Base-by-base conservation (phyloP, 2,888 invertebrate genomes). In the Nomada goodeniana region DNA sequence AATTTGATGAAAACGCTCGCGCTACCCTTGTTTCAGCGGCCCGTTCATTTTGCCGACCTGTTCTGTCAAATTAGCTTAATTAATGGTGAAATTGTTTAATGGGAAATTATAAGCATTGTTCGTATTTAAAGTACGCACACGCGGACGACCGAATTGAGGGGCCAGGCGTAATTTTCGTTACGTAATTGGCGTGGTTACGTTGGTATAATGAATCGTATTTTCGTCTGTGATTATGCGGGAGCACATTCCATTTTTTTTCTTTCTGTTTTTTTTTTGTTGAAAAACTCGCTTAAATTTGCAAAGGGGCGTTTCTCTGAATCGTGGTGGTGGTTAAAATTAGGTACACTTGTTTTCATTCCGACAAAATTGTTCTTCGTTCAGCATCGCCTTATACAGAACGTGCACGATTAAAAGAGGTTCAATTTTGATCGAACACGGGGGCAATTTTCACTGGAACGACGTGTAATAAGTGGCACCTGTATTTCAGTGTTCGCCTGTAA, bases 171-270 rank as follows among this genome's bases (percentile, higher is more conserved):
- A 53, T 47, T 44, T 59, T 64, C 64, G 55, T 42, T 36, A 57
- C 18, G 44, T 80, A 67, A 80, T 77, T 77, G 61, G 50, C 9
- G 18, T 36, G 77, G 78, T 80, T 68, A 72, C 50, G 3, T 2
- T 20, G 10, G 11, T 2, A 36, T 9, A 20, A 55, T 57, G 50
- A 47, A 57, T 71, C 52, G 10, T 59, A 59, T 42, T 50, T 67
- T 67, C 20, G 67, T 70, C 36, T 44, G 15, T 23, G 44, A 57
- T 57, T 64, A 53, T 23, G 42, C n/a, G 5, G 4, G 23, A 15
- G 5, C n/a, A n/a, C n/a, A 47, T 29, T 26, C 7, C 11, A 13
- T 50, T 1, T 18, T 23, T 23, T 36, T 53, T 29, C 9, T 26
- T 2, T 1, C 23, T 23, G 23, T 23, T 23, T 1, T 13, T 18